Conservation (phyloP, 2,113 vertebrate species). For the Malurus alboscapulatus region DNA sequence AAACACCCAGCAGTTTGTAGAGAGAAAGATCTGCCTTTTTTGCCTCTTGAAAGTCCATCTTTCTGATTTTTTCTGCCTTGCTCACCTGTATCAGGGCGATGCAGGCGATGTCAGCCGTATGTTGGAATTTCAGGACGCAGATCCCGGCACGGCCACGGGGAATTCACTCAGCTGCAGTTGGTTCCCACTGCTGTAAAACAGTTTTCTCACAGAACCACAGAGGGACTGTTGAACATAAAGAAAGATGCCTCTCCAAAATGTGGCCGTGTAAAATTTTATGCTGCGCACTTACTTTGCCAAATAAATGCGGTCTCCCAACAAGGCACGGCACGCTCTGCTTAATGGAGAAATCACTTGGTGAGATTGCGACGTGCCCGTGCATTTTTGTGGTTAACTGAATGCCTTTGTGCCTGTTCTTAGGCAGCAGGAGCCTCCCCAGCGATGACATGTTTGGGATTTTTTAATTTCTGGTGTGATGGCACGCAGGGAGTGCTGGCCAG, state of each 20-base stretch:
- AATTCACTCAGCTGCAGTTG: not conserved
- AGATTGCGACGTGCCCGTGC: not conserved
- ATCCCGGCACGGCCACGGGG: not conserved
- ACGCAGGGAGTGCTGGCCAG: not conserved
- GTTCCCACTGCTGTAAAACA: not conserved
- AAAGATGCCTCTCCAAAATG: not conserved
- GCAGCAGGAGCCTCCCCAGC: not conserved
- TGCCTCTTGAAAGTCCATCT: not conserved
- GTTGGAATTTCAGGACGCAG: not conserved
- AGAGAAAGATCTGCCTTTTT: not conserved
- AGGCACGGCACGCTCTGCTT: not conserved
- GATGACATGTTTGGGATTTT: not conserved
- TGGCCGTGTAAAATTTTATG: not conserved
- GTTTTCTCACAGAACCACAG: not conserved
- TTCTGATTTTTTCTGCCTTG: not conserved
- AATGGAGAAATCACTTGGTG: not conserved
- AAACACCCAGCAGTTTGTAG: not conserved
- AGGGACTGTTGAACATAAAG: not conserved
- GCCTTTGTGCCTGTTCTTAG: not conserved
- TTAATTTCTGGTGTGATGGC: not conserved
- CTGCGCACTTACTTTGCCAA: not conserved
- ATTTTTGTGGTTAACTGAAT: not conserved
- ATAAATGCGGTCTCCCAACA: not conserved
- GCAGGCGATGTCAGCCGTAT: not conserved
- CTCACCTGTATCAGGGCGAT: not conserved